Conservation (phyloP, 2,888 invertebrate genomes). For the Pharmacophagus antenor region DNA sequence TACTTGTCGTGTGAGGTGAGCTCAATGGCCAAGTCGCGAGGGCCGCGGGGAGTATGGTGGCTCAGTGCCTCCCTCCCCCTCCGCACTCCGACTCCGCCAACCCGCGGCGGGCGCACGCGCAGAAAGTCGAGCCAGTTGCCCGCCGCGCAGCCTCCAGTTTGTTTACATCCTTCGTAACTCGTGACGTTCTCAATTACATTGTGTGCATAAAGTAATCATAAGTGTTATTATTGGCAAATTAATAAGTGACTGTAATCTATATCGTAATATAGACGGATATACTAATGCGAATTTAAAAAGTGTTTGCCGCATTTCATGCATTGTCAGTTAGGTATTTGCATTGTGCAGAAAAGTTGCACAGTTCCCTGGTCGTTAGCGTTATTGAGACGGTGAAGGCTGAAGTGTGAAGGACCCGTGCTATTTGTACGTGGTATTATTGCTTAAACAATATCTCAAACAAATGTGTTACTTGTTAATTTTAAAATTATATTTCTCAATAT, state of each 20-base stretch:
- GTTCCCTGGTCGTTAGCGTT: constrained; percentile 47
- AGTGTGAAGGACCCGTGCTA: constrained; percentile 29
- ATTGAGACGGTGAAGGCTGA: constrained; percentile 40
- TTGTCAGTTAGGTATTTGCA: constrained; percentile 49
- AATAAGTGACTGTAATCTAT: constrained; percentile 18
- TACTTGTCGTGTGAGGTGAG: constrained; percentile 50
- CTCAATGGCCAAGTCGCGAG: constrained; percentile 56
- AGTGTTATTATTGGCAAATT: constrained; percentile 36
- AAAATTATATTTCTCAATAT: neutral
- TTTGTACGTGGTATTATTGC: neutral
- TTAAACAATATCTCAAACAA: neutral
- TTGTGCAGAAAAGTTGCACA: constrained; percentile 59
- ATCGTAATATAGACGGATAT: constrained; percentile 26
- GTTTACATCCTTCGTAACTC: constrained; percentile 56
- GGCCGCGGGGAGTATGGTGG: constrained; percentile 52
- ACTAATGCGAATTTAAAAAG: constrained; percentile 36
- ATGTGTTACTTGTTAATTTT: neutral
- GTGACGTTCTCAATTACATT: constrained; percentile 29
- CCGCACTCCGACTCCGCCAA: constrained; percentile 45
- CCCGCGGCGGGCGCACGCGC: constrained; percentile 68
- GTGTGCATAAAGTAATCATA: constrained; percentile 23
- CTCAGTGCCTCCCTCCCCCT: constrained; percentile 40
- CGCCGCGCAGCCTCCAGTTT: constrained; percentile 78
- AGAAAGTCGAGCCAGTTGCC: constrained; percentile 70
- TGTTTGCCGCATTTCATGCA: constrained; percentile 49